A percentile compares a stretch with the other conserved stretches of the same genome.
phyloP scores from a whole-genome alignment of 1,140 invertebrate genomes.

The Subanguina moxae region DNA sequence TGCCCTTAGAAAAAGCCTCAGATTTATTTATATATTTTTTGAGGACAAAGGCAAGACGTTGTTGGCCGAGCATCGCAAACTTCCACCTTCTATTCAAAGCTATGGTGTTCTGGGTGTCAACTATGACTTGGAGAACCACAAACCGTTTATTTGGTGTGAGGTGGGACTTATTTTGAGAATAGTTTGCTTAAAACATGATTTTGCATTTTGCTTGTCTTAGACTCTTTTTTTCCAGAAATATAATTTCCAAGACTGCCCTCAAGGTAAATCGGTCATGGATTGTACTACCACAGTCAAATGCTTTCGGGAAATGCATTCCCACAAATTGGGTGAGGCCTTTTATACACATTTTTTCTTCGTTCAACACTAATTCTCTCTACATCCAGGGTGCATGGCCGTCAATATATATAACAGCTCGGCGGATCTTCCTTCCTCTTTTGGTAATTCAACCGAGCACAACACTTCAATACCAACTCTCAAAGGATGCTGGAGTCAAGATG shows the following conservation, averaged over 20 bases:
- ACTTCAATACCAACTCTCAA: constrained; percentile 21
- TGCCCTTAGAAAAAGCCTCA: too few relatives aligned
- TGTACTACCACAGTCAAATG: constrained; percentile 24
- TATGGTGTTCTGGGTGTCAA: constrained; percentile 33
- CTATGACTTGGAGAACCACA: constrained; percentile 34
- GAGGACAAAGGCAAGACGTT: constrained; percentile 12
- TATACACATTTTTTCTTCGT: not conserved
- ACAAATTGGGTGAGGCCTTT: constrained; percentile 25
- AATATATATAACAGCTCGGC: constrained; percentile 28
- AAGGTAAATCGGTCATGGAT: not conserved
- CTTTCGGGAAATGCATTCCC: constrained; percentile 35
- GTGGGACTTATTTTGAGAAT: constrained; percentile 17
- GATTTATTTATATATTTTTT: constrained; percentile 5
- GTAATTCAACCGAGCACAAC: not conserved
- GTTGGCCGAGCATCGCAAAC: not conserved
- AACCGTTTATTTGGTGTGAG: constrained; percentile 41
- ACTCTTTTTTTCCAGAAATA: constrained; percentile 25
- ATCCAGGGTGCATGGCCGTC: constrained; percentile 47
- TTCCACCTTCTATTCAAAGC: constrained; percentile 18
- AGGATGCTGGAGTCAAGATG: constrained; percentile 46
- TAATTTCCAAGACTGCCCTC: constrained; percentile 11
- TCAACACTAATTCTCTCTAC: not conserved
- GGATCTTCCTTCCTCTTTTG: not conserved
- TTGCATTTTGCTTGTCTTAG: constrained; percentile 1
- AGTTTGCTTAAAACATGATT: too few relatives aligned